Evolutionary conservation across 2,888 invertebrate species (phyloP).

Genomic region (Leucozona laternaria): DNA sequence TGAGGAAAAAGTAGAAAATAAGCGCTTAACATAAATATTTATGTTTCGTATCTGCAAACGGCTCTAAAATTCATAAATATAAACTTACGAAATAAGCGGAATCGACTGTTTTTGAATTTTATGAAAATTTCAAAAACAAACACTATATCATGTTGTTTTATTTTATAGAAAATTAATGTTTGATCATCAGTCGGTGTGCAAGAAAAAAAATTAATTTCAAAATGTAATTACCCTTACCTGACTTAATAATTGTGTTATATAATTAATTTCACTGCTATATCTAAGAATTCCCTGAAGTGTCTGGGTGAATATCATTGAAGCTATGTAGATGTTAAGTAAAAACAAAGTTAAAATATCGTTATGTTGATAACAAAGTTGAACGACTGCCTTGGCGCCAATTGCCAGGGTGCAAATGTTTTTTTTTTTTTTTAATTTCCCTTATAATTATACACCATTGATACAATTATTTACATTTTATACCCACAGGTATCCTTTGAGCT

Average conservation of each 20-base stretch:
- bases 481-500: not conserved
- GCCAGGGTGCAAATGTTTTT: not conserved
- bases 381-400: not conserved
- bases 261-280: not conserved
- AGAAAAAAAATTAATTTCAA: not conserved
- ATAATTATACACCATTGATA: slow-evolving; percentile 1
- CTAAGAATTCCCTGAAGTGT: not conserved
- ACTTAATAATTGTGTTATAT: not conserved
- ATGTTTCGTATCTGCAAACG: no score
- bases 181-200: not conserved
- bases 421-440: not conserved
- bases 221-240: not conserved
- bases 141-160: no score
- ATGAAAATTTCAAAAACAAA: no score
- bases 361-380: not conserved
- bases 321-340: not conserved
- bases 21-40: no score
- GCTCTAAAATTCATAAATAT: no score
- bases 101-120: no score
- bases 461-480: slow-evolving; percentile 8
- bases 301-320: not conserved
- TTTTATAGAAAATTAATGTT: not conserved
- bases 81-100: no score
- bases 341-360: not conserved
- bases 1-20: no score